Base-by-base conservation (phyloP, 2,888 invertebrate species). In the Scelioninae gen. 1 region DNA sequence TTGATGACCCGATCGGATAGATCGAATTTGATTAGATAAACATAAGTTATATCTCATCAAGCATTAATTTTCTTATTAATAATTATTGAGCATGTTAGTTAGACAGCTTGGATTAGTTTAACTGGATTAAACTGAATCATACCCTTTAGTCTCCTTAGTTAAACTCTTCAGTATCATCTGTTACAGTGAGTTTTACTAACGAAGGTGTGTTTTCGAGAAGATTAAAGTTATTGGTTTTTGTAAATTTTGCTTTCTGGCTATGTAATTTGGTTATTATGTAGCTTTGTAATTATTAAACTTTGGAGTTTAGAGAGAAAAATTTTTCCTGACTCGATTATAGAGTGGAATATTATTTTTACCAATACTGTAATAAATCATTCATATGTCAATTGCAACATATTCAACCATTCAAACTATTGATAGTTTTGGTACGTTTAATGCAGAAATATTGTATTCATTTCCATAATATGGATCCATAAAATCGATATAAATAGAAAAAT, bases 11-110 rank as follows among this genome's bases (percentile, higher is more conserved):
- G 34, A 4, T 2, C 23, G 1, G 9, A 10, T 31, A 11, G 31
- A 51, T 32, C 10, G 45, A 8, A 9, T 47, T 15, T 34, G 45
- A 69, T 71, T 34, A 40, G 49, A 69, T 69, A 69, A 58, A 69
- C 69, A 38, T 55, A 55, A 56, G n/a, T 56, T 68, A 45, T 16
- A 29, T 66, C 40, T 53, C 32, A 65, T 63, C 49, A 40, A 4
- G 7, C 11, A 5, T 40, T 60, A 11, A 47, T 47, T 47, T 13
- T 34, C 45, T 32, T 62, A 23, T 10, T 16, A 15, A 10, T 62
- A 32, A 47, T 47, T 62, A 32, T 9, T 11, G 31, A 32, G 47
- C n/a, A 47, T 62, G 45, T 47, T 13, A 32, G 62, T 15, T 9
- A n/a, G 34, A 13, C 10, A 13, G 15, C 4, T 10, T 8, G 47